Conservation (phyloP, 2,113 vertebrate species). For the Patagioenas fasciata region DNA sequence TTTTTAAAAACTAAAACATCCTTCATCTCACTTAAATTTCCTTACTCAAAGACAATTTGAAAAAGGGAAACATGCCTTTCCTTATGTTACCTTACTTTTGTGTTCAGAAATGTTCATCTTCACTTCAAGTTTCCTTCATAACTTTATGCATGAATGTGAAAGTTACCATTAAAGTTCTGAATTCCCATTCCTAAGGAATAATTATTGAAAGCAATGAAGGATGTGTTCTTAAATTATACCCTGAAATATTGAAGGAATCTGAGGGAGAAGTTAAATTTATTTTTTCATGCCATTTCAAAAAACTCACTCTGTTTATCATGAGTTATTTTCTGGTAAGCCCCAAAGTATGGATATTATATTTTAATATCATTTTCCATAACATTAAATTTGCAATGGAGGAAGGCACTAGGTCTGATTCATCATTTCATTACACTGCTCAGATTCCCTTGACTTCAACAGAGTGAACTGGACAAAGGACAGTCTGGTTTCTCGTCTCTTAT, state of each 20-base stretch:
- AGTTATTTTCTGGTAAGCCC: conserved; percentile 64
- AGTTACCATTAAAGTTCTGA: conserved; percentile 43
- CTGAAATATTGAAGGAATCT: conserved; percentile 55
- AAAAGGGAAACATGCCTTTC: not conserved
- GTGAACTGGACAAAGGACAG: not conserved
- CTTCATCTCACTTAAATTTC: not conserved
- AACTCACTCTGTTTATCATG: conserved; percentile 59
- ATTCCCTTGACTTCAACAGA: conserved; percentile 11
- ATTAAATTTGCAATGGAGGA: conserved; percentile 62
- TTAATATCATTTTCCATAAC: conserved; percentile 66
- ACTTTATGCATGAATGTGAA: conserved; percentile 31
- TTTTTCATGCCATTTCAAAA: conserved; percentile 56
- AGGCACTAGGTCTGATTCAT: conserved; percentile 48
- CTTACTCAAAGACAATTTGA: not conserved
- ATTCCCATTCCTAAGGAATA: conserved; percentile 19
- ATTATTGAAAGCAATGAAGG: conserved; percentile 44
- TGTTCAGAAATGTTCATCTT: conserved; percentile 36
- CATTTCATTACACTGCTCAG: conserved; percentile 16
- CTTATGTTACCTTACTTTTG: not conserved
- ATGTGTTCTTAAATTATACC: conserved; percentile 51
- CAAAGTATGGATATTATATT: conserved; percentile 58
- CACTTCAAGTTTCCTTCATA: not conserved
- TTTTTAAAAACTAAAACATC: conserved; percentile 9
- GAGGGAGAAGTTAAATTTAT: conserved; percentile 56
- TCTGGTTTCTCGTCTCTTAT: not conserved